Percentiles rank a stretch among this genome's conserved stretches.
Evolutionary conservation across 2,113 vertebrate genomes (phyloP).

Genomic region (Colius striatus): DNA sequence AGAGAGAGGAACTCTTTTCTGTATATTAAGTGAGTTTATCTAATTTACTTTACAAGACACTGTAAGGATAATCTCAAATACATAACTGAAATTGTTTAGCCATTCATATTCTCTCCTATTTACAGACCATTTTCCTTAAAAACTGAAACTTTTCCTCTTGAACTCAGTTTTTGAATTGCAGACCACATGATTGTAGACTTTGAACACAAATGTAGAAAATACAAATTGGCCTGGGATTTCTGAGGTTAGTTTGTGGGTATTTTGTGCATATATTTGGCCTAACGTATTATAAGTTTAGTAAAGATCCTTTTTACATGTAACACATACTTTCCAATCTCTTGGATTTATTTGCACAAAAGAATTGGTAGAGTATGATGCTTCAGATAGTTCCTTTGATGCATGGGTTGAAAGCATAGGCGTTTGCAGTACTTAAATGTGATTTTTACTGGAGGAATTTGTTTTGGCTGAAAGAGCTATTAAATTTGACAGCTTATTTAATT

Average conservation of each 20-base stretch:
- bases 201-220: accelerated
- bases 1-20: not conserved
- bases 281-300: not conserved
- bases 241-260: not conserved
- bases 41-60: not conserved
- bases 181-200: not conserved
- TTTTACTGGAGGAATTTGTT: not conserved
- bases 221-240: not conserved
- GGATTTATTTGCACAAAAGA: not conserved
- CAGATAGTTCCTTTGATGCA: not conserved
- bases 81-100: not conserved
- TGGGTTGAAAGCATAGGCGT: not conserved
- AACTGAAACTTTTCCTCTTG: not conserved
- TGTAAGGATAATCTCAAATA: not conserved
- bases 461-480: not conserved
- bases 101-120: not conserved
- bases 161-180: not conserved
- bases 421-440: not conserved
- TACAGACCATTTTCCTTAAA: not conserved
- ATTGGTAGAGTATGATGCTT: not conserved
- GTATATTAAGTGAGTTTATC: not conserved
- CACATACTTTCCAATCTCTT: not conserved
- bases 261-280: not conserved
- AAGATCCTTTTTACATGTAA: not conserved
- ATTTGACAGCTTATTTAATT: not conserved